A percentile compares a stretch with the other conserved stretches of the same genome.
These are phyloP conservation scores for Psix sp. DNA, from an alignment of 1,140 invertebrate genomes.

Conservation along the genomic window DNA sequence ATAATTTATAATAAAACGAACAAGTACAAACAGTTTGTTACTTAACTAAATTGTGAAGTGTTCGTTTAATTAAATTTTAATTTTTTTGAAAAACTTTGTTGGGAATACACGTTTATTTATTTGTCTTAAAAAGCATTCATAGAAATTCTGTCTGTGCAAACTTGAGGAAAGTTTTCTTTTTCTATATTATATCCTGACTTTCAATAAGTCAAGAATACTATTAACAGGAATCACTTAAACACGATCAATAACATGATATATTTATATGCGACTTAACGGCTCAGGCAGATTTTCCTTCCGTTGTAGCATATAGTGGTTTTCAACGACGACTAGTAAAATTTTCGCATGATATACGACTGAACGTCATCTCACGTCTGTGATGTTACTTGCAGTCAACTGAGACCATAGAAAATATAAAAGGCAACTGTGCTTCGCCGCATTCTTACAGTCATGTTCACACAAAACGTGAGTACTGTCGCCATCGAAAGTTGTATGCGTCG, in stretches of 20 bases:
- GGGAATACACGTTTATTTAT: too few relatives aligned
- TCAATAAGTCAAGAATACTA: too few relatives aligned
- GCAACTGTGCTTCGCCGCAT: slow-evolving; percentile 49
- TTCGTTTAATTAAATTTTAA: too few relatives aligned
- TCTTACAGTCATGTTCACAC: slow-evolving; percentile 56
- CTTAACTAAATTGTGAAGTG: too few relatives aligned
- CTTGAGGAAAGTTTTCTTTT: too few relatives aligned
- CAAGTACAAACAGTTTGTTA: too few relatives aligned
- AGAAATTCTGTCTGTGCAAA: too few relatives aligned
- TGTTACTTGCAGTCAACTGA: slow-evolving; percentile 37
- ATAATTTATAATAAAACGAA: too few relatives aligned
- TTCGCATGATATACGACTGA: slow-evolving; percentile 62
- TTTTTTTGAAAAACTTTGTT: too few relatives aligned
- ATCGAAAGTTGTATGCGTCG: slow-evolving; percentile 51
- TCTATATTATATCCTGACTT: too few relatives aligned
- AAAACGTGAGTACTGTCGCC: slow-evolving; percentile 51
- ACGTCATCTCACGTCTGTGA: slow-evolving; percentile 48
- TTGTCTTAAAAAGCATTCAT: too few relatives aligned
- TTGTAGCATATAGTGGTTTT: slow-evolving; percentile 58
- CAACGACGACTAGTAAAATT: slow-evolving; percentile 62
- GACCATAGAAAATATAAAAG: slow-evolving; percentile 55
- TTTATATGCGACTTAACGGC: slow-evolving; percentile 50
- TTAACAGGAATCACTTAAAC: too few relatives aligned
- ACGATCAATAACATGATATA: slow-evolving; percentile 40
- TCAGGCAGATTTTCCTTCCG: slow-evolving; percentile 54